Percentiles rank a stretch among this genome's conserved stretches.
Conservation (phyloP, 2,113 vertebrate genomes). For the Daboia siamensis region DNA sequence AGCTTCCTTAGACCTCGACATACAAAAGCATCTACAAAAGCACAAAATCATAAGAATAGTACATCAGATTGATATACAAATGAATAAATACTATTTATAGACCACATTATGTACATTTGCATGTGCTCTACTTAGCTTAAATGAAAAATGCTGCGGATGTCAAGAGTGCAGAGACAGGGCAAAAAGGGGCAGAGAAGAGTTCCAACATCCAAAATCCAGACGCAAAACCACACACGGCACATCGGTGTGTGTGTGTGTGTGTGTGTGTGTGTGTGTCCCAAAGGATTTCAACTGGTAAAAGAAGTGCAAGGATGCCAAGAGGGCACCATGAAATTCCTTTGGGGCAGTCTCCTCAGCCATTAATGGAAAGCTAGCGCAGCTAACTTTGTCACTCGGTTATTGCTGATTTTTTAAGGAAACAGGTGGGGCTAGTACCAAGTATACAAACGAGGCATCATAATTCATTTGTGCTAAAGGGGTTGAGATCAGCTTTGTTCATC, state of each 20-base stretch:
- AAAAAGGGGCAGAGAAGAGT: slow-evolving; percentile 24
- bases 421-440: slow-evolving; percentile 43
- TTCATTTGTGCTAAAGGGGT: slow-evolving; percentile 64
- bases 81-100: slow-evolving; percentile 72
- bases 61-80: slow-evolving; percentile 68
- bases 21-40: slow-evolving; percentile 72
- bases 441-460: slow-evolving; percentile 55
- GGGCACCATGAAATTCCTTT: not conserved
- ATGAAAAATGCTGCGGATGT: slow-evolving; percentile 56
- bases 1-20: slow-evolving; percentile 45
- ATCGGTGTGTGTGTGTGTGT: not conserved
- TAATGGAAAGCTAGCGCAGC: slow-evolving; percentile 47
- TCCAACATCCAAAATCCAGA: slow-evolving; percentile 47
- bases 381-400: slow-evolving; percentile 60
- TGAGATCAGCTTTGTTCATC: slow-evolving; percentile 67
- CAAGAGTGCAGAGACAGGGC: slow-evolving; percentile 1
- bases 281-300: slow-evolving; percentile 15
- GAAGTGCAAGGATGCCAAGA: not conserved
- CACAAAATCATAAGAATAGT: slow-evolving; percentile 67
- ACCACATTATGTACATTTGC: slow-evolving; percentile 61
- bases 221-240: slow-evolving; percentile 16
- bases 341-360: slow-evolving; percentile 21
- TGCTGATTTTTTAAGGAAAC: slow-evolving; percentile 60
- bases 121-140: slow-evolving; percentile 68
- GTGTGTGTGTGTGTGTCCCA: not conserved